Conservation (phyloP, 2,888 invertebrate genomes). For the Drosophila setosimentum region DNA sequence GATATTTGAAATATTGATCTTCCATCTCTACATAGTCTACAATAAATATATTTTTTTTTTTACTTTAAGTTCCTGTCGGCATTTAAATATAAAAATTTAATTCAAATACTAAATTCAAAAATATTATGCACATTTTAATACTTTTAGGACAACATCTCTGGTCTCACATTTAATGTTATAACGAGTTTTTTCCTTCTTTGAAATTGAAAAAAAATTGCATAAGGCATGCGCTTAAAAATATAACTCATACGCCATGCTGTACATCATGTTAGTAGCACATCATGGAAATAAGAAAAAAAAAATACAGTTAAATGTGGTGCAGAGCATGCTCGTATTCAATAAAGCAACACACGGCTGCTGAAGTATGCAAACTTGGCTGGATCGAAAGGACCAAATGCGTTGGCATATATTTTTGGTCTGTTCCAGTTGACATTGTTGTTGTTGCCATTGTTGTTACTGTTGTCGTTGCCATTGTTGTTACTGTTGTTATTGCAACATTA, state of each 20-base stretch:
- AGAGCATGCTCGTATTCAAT: constrained; percentile 26
- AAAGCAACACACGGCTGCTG: constrained; percentile 16
- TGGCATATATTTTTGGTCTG: constrained; percentile 9
- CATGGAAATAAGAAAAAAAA: not conserved
- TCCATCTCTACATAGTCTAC: no score
- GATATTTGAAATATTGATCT: no score
- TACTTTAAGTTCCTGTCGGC: not conserved
- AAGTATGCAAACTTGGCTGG: constrained; percentile 26
- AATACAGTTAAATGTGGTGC: constrained; percentile 4
- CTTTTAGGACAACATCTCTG: not conserved
- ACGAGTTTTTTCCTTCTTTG: not conserved
- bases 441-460: constrained; percentile 24
- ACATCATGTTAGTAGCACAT: not conserved
- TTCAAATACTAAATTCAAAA: not conserved
- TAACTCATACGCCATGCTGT: constrained; percentile 3
- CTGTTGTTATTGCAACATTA: constrained; percentile 47
- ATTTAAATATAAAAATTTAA: not conserved
- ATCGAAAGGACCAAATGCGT: constrained; percentile 20
- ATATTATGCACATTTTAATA: not conserved
- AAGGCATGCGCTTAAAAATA: not conserved
- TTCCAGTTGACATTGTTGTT: constrained; percentile 23
- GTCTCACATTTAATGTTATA: not conserved
- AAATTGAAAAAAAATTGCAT: not conserved
- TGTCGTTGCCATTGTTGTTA: constrained; percentile 11
- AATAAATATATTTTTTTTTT: not conserved